These are phyloP conservation scores for Chlorocebus sabaeus DNA, from an alignment of 2,113 vertebrate species.

Conservation along the genomic window DNA sequence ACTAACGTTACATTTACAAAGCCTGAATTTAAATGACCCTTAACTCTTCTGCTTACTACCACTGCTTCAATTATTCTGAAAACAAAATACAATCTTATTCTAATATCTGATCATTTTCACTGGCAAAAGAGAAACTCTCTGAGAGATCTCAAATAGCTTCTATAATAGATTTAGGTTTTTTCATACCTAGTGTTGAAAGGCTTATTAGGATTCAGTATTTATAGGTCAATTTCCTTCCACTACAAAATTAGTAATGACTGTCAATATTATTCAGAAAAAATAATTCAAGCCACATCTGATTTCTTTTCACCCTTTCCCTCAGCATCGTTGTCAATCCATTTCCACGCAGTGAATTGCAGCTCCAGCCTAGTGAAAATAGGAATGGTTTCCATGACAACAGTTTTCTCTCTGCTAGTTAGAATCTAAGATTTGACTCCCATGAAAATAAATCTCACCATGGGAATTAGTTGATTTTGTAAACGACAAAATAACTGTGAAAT, in stretches of 20 bases:
- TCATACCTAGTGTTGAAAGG: not conserved
- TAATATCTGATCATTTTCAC: not conserved
- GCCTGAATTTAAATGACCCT: not conserved
- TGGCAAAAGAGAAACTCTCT: conserved; percentile 33
- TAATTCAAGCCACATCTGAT: not conserved
- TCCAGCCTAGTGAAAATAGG: conserved; percentile 49
- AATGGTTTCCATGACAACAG: conserved; percentile 72
- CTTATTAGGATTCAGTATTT: not conserved
- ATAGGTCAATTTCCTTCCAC: not conserved
- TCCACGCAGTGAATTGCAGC: conserved; percentile 44
- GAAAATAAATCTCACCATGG: conserved; percentile 50
- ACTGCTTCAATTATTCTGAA: not conserved
- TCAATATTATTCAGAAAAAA: conserved; percentile 29
- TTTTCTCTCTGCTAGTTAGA: conserved; percentile 57
- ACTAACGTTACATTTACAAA: not conserved
- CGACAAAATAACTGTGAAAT: conserved; percentile 40
- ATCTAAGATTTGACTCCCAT: conserved; percentile 59
- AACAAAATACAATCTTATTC: conserved; percentile 32
- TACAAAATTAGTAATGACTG: conserved; percentile 26
- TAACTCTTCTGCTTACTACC: not conserved
- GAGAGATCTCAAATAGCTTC: not conserved
- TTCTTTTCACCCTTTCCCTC: conserved; percentile 21
- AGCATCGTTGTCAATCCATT: conserved; percentile 35
- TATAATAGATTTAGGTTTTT: not conserved
- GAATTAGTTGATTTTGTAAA: conserved; percentile 66